Evolutionary conservation across 2,888 invertebrate genomes (phyloP), one percentile per base, ranked within the genome.

Genomic region (Cataglyphis livida): DNA sequence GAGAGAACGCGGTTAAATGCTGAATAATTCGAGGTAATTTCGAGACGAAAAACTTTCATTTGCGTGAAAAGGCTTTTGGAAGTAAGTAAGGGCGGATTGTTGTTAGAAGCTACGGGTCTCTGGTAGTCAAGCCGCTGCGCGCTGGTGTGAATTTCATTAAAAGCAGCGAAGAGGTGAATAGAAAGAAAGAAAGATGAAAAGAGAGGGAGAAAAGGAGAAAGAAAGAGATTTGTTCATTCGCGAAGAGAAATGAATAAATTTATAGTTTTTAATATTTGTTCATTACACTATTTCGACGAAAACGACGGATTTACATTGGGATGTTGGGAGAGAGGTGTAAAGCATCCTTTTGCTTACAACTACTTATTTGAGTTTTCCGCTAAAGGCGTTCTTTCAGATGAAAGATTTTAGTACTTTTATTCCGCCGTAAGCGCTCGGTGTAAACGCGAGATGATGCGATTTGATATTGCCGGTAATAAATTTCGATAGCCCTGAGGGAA

Each of bases 201-300:
- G 59, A 7, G 64, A 28, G 64, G 21, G 54, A 48, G n/a, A 7
- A n/a, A 51, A n/a, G n/a, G 48, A n/a, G n/a, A n/a, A n/a, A 51
- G n/a, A 51, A n/a, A 51, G 18, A 51, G n/a, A 51, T 18, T n/a
- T 18, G 51, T 38, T 12, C 10, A 35, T 65, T 41, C 38, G 61
- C 25, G 28, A 32, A 65, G 35, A 54, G 81, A 82, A 87, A 90
- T 82, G 88, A 92, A 89, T 89, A 87, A 91, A 91, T 91, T 92
- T 91, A 91, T 90, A 89, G 89, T 91, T 91, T 91, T 92, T 92
- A 89, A 90, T 91, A 92, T 90, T 90, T 91, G 90, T 91, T 88
- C 89, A 88, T 87, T 89, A 85, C 79, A 66, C 71, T 84, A 84
- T 85, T 84, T 66, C 71, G 84, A 79, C 76, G 70, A 59, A 59